These are phyloP conservation scores for Strigamia transsilvanica DNA, from an alignment of 2,888 invertebrate species.

Conservation along the genomic window DNA sequence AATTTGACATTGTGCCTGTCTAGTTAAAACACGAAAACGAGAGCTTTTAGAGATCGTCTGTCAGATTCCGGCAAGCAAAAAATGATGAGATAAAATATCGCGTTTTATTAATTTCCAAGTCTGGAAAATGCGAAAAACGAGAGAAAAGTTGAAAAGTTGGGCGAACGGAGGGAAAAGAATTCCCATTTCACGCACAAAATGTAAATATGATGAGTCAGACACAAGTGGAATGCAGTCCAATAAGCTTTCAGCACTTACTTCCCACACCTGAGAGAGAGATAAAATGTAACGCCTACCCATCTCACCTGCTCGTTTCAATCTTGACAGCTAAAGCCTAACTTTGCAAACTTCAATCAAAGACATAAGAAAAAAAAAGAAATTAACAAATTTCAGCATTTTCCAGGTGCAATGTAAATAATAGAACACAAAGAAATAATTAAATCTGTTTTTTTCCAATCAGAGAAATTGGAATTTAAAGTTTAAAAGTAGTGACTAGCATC, in stretches of 20 bases:
- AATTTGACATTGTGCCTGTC: too few species aligned
- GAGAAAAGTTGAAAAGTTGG: too few species aligned
- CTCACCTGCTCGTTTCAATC: constrained; percentile 14
- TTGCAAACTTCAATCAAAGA: neutral
- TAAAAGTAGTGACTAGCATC: neutral
- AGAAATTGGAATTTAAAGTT: neutral
- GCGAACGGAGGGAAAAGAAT: neutral
- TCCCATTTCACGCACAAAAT: constrained; percentile 10
- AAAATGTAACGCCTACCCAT: constrained; percentile 20
- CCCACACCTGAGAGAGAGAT: constrained; percentile 6
- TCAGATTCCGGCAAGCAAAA: too few species aligned
- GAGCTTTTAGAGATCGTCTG: too few species aligned
- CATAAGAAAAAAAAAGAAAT: too few species aligned
- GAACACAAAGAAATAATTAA: neutral
- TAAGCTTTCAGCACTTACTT: constrained; percentile 4
- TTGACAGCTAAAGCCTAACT: neutral
- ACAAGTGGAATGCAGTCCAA: constrained; percentile 15
- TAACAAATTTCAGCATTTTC: too few species aligned
- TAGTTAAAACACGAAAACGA: too few species aligned
- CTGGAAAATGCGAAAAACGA: too few species aligned
- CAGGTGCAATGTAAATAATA: neutral
- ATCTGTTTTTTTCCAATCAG: neutral
- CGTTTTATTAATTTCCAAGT: too few species aligned
- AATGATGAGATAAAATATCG: too few species aligned
- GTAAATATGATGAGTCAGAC: constrained; percentile 14